Percentiles rank a stretch among this genome's conserved stretches.
Evolutionary conservation across 2,113 vertebrate species (phyloP).

Genomic region (Catharus fuscescens): DNA sequence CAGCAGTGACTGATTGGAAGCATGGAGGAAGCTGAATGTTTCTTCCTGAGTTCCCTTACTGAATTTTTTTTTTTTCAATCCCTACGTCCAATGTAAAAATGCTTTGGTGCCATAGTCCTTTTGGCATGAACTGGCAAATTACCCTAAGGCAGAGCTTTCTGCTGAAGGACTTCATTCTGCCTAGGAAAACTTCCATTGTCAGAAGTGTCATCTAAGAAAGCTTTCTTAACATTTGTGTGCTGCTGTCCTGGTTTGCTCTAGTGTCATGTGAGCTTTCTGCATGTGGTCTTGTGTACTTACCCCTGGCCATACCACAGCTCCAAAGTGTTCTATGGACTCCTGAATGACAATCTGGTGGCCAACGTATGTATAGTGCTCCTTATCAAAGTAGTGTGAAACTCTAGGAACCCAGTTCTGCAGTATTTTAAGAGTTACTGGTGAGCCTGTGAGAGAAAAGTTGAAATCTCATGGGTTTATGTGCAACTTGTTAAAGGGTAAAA

Average conservation of each 20-base stretch:
- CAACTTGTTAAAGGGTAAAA: background rate
- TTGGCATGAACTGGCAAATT: background rate
- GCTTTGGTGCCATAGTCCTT: background rate
- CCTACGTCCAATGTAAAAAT: background rate
- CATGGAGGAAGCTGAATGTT: background rate
- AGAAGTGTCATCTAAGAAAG: background rate
- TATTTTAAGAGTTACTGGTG: constrained; percentile 48
- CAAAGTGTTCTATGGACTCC: constrained; percentile 78
- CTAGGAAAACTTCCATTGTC: background rate
- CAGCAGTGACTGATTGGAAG: background rate
- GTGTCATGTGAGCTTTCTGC: background rate
- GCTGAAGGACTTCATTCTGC: background rate
- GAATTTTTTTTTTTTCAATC: background rate
- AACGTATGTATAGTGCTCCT: constrained; percentile 70
- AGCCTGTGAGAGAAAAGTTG: constrained; percentile 44
- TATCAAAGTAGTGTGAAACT: constrained; percentile 72
- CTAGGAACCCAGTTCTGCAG: constrained; percentile 72
- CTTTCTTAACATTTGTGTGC: background rate
- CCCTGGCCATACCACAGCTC: constrained; percentile 78
- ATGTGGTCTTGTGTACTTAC: constrained; percentile 41
- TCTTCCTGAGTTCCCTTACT: background rate
- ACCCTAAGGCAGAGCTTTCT: background rate
- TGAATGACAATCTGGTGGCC: constrained; percentile 76
- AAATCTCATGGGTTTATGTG: background rate
- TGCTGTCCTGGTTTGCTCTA: background rate